phyloP scores from a whole-genome alignment of 2,888 invertebrate genomes.

The Coelinius sp. region DNA sequence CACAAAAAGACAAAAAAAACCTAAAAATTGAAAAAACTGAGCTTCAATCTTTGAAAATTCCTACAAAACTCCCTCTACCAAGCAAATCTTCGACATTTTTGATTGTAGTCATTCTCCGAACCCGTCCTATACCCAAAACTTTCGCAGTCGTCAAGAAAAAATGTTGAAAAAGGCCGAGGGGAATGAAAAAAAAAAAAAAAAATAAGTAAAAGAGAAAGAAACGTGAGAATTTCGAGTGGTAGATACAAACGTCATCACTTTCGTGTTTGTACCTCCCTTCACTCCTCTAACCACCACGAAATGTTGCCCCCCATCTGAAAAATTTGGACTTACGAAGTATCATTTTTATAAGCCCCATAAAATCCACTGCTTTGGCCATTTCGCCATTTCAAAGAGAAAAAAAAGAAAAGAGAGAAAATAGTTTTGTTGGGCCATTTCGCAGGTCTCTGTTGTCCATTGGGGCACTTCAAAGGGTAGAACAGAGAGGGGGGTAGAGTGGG shows the following conservation, averaged over 20 bases:
- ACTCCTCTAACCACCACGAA: neutral
- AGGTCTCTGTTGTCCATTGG: neutral
- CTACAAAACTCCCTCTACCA: neutral
- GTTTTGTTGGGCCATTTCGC: constrained; percentile 43
- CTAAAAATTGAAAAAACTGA: neutral
- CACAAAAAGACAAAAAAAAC: neutral
- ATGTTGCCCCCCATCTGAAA: constrained; percentile 17
- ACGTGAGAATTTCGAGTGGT: constrained; percentile 30
- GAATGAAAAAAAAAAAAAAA: constrained; percentile 37
- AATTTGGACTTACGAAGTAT: constrained; percentile 51
- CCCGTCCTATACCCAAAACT: constrained; percentile 41
- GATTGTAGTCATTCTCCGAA: constrained; percentile 44
- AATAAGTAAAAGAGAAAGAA: constrained; percentile 17
- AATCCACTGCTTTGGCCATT: constrained; percentile 51
- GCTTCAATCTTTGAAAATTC: neutral
- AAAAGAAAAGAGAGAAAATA: constrained; percentile 44
- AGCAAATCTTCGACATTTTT: constrained; percentile 2
- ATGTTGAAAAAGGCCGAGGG: constrained; percentile 42
- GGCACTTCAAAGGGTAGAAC: constrained; percentile 7
- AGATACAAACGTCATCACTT: constrained; percentile 27
- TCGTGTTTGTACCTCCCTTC: constrained; percentile 2
- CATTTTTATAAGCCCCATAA: constrained; percentile 68
- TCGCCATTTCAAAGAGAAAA: neutral
- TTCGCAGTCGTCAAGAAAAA: constrained; percentile 22
- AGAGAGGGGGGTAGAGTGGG: constrained; percentile 11